These are phyloP conservation scores for Nemoura dubitans DNA, from an alignment of 2,888 invertebrate species.

Conservation along the genomic window DNA sequence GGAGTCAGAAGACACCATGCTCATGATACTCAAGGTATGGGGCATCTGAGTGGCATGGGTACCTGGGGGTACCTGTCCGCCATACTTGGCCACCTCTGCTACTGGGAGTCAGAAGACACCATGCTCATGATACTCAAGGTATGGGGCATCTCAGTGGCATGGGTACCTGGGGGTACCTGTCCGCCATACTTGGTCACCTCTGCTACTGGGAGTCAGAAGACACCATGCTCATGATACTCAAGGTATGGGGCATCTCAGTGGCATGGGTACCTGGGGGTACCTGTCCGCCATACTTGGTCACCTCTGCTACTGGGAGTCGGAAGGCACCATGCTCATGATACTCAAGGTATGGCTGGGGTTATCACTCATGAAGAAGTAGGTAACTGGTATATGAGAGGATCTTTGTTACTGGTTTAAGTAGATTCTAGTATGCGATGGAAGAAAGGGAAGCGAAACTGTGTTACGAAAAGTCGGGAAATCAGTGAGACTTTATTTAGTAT, in stretches of 20 bases:
- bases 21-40: conserved; percentile 82
- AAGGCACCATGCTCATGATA: conserved; percentile 92
- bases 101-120: conserved; percentile 98
- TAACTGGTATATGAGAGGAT: too few relatives aligned
- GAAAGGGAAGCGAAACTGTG: too few relatives aligned
- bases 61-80: conserved; percentile 98
- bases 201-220: conserved; percentile 99
- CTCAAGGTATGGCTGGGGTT: too few relatives aligned
- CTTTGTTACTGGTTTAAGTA: too few relatives aligned
- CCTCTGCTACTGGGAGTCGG: conserved; percentile 97
- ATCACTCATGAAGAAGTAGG: too few relatives aligned
- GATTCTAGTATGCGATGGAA: too few relatives aligned
- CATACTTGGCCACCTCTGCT: conserved; percentile 92
- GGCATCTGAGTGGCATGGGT: too few relatives aligned
- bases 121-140: conserved; percentile 85
- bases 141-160: too few relatives aligned
- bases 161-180: conserved; percentile 97
- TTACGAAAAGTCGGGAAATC: too few relatives aligned
- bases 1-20: conserved; percentile 96
- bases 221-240: conserved; percentile 89
- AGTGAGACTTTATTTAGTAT: too few relatives aligned
- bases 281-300: conserved; percentile 94
- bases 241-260: too few relatives aligned
- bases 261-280: too few relatives aligned
- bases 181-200: conserved; percentile 92